These are phyloP conservation scores for Polypedilum vanderplanki DNA, from an alignment of 1,140 invertebrate species.

Conservation along the genomic window DNA sequence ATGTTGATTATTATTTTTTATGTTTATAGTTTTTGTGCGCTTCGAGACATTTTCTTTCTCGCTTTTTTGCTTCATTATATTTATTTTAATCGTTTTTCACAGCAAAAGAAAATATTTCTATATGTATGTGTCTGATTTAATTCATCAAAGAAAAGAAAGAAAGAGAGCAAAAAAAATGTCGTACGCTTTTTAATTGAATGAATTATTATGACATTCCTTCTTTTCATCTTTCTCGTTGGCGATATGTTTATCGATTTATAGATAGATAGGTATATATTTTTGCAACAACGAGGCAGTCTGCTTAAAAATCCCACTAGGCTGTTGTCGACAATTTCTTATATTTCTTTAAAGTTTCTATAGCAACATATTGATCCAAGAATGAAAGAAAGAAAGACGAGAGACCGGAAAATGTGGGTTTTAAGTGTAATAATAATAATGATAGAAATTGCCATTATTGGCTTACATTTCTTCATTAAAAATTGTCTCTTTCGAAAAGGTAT, in stretches of 20 bases:
- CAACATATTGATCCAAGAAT: too few species aligned
- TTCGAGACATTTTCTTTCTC: neutral
- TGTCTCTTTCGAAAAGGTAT: too few species aligned
- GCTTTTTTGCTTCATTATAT: too few species aligned
- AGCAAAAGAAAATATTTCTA: neutral
- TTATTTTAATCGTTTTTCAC: neutral
- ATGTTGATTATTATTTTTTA: constrained; percentile 26
- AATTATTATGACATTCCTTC: neutral
- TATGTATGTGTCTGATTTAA: neutral
- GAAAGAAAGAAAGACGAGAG: neutral
- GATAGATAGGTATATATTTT: too few species aligned
- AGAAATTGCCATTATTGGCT: neutral
- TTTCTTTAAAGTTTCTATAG: too few species aligned
- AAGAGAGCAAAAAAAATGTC: neutral
- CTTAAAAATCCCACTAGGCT: too few species aligned
- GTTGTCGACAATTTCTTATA: too few species aligned
- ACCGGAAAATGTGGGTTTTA: constrained; percentile 16
- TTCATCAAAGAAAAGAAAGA: neutral
- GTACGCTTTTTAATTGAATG: neutral
- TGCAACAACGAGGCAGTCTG: too few species aligned
- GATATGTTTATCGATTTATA: too few species aligned
- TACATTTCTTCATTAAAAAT: constrained; percentile 19
- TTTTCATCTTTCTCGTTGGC: too few species aligned
- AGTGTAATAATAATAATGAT: neutral
- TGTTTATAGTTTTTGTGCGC: constrained; percentile 13